These are phyloP conservation scores for Sitophilus oryzae DNA, from an alignment of 1,140 invertebrate species.

Conservation along the genomic window DNA sequence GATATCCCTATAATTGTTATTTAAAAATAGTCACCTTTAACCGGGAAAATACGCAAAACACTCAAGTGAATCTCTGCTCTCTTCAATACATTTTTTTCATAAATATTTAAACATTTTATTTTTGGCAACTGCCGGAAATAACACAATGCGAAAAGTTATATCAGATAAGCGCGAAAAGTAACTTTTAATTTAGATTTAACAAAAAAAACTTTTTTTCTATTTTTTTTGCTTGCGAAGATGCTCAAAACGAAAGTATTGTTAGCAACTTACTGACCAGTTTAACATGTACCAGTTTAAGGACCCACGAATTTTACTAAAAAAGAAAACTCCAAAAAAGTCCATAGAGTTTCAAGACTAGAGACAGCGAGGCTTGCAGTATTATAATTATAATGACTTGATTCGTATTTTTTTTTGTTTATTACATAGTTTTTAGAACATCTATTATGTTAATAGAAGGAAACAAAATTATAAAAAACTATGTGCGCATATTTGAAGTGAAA, in stretches of 20 bases:
- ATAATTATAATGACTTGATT: not conserved
- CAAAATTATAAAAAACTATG: no score
- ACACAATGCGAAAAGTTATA: no score
- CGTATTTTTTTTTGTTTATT: not conserved
- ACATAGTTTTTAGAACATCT: not conserved
- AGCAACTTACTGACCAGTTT: slow-evolving; percentile 38
- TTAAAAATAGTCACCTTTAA: slow-evolving; percentile 25
- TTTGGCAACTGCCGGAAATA: no score
- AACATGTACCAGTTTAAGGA: slow-evolving; percentile 35
- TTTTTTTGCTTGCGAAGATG: no score
- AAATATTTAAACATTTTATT: slow-evolving; percentile 13
- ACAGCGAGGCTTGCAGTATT: not conserved
- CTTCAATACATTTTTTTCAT: slow-evolving; percentile 15
- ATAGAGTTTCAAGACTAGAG: not conserved
- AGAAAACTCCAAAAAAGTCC: slow-evolving; percentile 4
- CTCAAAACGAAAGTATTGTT: no score
- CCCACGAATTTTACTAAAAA: slow-evolving; percentile 24
- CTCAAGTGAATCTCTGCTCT: slow-evolving; percentile 9
- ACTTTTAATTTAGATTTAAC: no score
- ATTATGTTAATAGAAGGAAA: no score
- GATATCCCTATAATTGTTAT: slow-evolving; percentile 16
- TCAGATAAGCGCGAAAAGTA: no score
- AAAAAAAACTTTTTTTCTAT: not conserved
- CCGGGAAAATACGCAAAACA: no score
- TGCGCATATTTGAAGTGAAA: no score